Evolutionary conservation across 2,888 invertebrate species (phyloP), one percentile per base, ranked within the genome.

Genomic region (Aricia artaxerxes): DNA sequence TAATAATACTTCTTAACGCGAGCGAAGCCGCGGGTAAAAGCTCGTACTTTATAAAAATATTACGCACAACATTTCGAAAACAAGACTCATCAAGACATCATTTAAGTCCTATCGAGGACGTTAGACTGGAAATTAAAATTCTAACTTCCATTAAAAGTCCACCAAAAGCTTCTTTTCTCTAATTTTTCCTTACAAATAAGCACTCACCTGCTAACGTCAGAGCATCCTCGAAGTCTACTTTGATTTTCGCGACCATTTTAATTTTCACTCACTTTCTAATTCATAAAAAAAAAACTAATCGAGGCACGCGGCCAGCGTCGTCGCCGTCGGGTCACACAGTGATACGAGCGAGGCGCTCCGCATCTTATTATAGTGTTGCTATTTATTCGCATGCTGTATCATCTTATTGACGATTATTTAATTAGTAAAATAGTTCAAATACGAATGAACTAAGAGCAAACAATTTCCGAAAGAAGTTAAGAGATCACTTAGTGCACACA

Each of bases 151-250:
- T 24, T 24, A 24, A 40, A 44, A 44, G 44, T 9, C 9, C 44
- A 7, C 2, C 53, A 61, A 24, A 6, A 61, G 61, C 24, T 61
- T 61, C 24, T 24, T 24, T 69, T 16, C 44, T 44, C 44, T 44
- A 44, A 44, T 1, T 13, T 35, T 35, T 11, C 35, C 7, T 11
- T 35, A 35, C 35, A 13, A 69, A 69, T 5, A 78, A 35, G 9
- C 49, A 64, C 82, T 75, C 16, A 82, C 82, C 82, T 5, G 82
- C 81, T 79, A 77, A 78, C 5, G 77, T 80, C 64, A 82, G 38
- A 60, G 82, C 82, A 31, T 82, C 82, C 78, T 82, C 82, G 61
- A 82, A 82, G 16, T 72, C 73, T 38, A 79, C 79, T 13, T 78
- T 64, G 53, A 77, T 31, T 80, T 82, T 82, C 4, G 64, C 79